phyloP scores from a whole-genome alignment of 2,888 invertebrate genomes.

The Campoplex nolae region DNA sequence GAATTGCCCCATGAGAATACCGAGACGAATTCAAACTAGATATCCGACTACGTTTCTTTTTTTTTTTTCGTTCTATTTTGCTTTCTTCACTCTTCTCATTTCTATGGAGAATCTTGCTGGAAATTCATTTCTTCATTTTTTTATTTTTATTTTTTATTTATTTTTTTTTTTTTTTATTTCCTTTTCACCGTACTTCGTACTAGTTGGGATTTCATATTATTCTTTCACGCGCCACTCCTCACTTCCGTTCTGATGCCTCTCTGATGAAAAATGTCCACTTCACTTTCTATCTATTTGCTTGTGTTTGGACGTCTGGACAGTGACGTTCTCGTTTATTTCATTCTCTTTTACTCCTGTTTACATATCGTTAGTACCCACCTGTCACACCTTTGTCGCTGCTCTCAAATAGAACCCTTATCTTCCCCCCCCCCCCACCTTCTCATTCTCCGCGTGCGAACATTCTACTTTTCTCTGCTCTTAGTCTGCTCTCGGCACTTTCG shows the following conservation, averaged over 20 bases:
- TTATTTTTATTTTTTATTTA: not conserved
- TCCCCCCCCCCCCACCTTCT: not conserved
- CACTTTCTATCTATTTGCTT: constrained; percentile 39
- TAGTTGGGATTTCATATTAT: constrained; percentile 40
- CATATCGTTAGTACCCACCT: constrained; percentile 62
- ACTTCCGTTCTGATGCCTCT: constrained; percentile 40
- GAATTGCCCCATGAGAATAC: constrained; percentile 59
- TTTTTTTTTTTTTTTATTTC: not conserved
- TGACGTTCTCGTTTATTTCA: constrained; percentile 44
- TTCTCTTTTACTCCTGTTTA: constrained; percentile 56
- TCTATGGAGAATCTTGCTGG: constrained; percentile 51
- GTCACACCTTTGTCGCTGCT: constrained; percentile 46
- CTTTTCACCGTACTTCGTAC: not conserved
- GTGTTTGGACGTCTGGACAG: constrained; percentile 44
- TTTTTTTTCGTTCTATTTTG: constrained; percentile 13
- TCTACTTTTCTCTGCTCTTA: not conserved
- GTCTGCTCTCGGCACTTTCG: constrained; percentile 10
- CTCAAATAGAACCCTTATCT: constrained; percentile 37
- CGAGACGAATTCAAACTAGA: constrained; percentile 61
- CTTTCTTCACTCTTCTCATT: constrained; percentile 51
- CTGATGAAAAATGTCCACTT: constrained; percentile 48
- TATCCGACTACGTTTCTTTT: constrained; percentile 37
- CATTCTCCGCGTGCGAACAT: constrained; percentile 12
- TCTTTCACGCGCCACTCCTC: constrained; percentile 43
- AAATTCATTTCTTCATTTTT: constrained; percentile 26